These are phyloP conservation scores for Eilema sororculum DNA, from an alignment of 2,888 invertebrate species.

Conservation along the genomic window DNA sequence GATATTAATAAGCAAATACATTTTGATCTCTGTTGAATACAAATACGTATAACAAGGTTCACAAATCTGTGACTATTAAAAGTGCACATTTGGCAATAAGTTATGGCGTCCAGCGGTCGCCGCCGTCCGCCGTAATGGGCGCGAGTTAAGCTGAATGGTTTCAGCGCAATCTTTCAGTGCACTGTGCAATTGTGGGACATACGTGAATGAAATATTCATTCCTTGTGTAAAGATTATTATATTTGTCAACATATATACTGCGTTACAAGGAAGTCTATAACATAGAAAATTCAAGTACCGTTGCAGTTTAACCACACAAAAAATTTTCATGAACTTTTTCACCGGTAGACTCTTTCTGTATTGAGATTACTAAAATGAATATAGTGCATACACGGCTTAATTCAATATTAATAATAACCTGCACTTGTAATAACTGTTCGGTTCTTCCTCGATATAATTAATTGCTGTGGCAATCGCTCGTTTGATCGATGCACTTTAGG, in stretches of 20 bases:
- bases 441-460: background rate
- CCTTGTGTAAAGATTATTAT: background rate
- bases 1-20: background rate
- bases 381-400: background rate
- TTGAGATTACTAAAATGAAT: background rate
- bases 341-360: background rate
- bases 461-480: background rate
- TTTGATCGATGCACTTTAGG: background rate
- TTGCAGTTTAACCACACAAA: too few relatives aligned
- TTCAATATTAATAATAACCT: background rate
- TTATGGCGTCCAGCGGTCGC: too few relatives aligned
- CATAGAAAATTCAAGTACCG: background rate
- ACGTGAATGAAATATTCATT: background rate
- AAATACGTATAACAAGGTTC: background rate
- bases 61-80: background rate
- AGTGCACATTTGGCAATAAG: background rate
- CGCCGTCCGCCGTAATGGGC: background rate
- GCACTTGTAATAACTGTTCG: background rate
- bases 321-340: background rate
- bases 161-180: background rate
- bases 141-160: background rate
- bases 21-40: background rate
- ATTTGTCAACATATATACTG: too few relatives aligned
- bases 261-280: background rate
- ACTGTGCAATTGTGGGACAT: background rate